Evolutionary conservation across 2,888 invertebrate genomes (phyloP).

Genomic region (Parnassius mnemosyne): DNA sequence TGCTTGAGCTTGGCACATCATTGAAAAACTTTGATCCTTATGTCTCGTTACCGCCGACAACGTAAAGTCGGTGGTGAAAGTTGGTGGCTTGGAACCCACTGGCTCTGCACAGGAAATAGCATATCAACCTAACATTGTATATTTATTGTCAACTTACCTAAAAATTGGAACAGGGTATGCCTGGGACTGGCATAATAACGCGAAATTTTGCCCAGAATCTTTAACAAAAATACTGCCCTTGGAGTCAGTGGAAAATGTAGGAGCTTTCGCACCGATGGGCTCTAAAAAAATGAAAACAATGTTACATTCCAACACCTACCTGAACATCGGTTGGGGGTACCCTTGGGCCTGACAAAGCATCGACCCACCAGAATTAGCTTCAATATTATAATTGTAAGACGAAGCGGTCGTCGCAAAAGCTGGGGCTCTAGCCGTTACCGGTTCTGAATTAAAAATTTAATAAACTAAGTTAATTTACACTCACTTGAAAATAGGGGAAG

Average conservation of each 20-base stretch:
- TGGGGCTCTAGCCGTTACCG: slow-evolving; percentile 74
- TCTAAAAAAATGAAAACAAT: slow-evolving; percentile 59
- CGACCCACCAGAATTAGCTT: slow-evolving; percentile 62
- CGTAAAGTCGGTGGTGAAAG: slow-evolving; percentile 81
- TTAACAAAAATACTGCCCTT: slow-evolving; percentile 83
- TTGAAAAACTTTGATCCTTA: slow-evolving; percentile 78
- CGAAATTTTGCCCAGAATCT: slow-evolving; percentile 78
- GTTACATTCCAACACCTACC: slow-evolving; percentile 68
- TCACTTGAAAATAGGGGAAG: slow-evolving; percentile 85
- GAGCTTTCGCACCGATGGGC: slow-evolving; percentile 82
- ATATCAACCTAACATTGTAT: slow-evolving; percentile 7
- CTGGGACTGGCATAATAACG: slow-evolving; percentile 82
- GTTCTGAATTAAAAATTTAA: slow-evolving; percentile 61
- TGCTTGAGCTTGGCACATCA: slow-evolving; percentile 86
- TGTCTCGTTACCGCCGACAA: slow-evolving; percentile 81
- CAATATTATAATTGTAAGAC: slow-evolving; percentile 72
- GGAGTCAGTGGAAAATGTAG: slow-evolving; percentile 82
- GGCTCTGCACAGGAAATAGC: slow-evolving; percentile 72
- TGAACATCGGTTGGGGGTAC: slow-evolving; percentile 84
- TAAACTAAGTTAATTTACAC: slow-evolving; percentile 42
- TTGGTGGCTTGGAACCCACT: slow-evolving; percentile 81
- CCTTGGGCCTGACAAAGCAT: slow-evolving; percentile 80
- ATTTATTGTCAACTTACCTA: slow-evolving; percentile 75
- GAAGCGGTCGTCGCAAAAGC: slow-evolving; percentile 75
- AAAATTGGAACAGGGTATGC: slow-evolving; percentile 83